These are phyloP conservation scores for Anoplophora glabripennis DNA, from an alignment of 1,140 invertebrate species.

Conservation along the genomic window DNA sequence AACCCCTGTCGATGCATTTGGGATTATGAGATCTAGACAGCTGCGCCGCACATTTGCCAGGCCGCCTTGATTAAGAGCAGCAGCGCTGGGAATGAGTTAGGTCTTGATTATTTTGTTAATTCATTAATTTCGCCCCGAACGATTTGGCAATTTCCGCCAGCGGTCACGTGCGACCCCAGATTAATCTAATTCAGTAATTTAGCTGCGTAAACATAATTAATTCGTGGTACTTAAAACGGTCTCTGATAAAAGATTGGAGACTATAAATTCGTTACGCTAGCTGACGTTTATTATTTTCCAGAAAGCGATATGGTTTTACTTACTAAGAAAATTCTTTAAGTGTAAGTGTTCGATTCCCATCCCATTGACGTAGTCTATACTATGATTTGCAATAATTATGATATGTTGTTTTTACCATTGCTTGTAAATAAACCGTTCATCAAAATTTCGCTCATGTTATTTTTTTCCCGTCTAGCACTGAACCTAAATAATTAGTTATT, in stretches of 20 bases:
- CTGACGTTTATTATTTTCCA: too few relatives aligned
- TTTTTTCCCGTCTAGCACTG: too few relatives aligned
- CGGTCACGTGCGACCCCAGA: not conserved
- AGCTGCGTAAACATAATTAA: not conserved
- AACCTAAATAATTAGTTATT: too few relatives aligned
- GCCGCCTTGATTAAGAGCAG: constrained; percentile 40
- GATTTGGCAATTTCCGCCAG: constrained; percentile 35
- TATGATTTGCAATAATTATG: too few relatives aligned
- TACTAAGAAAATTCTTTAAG: too few relatives aligned
- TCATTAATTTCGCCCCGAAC: constrained; percentile 42
- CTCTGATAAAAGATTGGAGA: constrained; percentile 2
- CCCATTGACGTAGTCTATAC: too few relatives aligned
- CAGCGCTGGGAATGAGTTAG: constrained; percentile 39
- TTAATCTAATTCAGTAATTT: not conserved
- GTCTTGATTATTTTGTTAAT: constrained; percentile 45
- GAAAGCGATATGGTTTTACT: too few relatives aligned
- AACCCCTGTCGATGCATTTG: constrained; percentile 44
- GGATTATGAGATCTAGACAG: constrained; percentile 45
- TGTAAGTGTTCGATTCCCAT: too few relatives aligned
- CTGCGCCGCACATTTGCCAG: constrained; percentile 44
- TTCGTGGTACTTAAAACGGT: not conserved
- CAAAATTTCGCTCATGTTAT: too few relatives aligned
- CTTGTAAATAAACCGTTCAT: too few relatives aligned
- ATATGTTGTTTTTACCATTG: too few relatives aligned
- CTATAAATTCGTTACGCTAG: too few relatives aligned